Evolutionary conservation across 2,797 vertebrate genomes (phyloP).

Genomic region (Sebastes aleutianus): DNA sequence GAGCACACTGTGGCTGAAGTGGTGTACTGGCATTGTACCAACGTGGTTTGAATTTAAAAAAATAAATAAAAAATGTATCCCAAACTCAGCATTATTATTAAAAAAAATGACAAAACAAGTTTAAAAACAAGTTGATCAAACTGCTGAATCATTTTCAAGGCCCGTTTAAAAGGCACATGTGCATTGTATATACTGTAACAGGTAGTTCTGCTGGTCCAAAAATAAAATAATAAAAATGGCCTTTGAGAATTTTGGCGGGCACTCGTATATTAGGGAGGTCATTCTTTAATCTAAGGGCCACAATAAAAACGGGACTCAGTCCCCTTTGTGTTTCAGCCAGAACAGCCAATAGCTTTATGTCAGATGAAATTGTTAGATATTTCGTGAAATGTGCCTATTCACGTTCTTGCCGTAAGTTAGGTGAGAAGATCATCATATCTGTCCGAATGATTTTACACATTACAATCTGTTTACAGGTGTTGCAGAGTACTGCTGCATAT

Average conservation of each 20-base stretch:
- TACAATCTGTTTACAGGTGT: background rate
- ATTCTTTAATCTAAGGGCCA: background rate
- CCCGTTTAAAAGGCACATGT: too few species aligned
- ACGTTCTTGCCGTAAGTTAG: background rate
- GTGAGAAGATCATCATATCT: background rate
- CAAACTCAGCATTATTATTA: background rate
- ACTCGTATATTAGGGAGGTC: background rate
- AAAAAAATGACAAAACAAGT: too few species aligned
- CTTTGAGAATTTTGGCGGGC: background rate
- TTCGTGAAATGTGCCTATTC: too few species aligned
- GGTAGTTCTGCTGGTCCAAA: background rate
- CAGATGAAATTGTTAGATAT: too few species aligned
- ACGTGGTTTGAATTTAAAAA: background rate
- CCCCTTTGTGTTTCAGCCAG: too few species aligned
- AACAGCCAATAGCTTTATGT: too few species aligned
- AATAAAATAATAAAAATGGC: background rate
- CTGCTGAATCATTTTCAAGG: rapidly evolving
- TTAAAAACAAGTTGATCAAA: too few species aligned
- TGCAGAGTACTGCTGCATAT: background rate
- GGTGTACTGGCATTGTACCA: background rate
- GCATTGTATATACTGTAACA: too few species aligned
- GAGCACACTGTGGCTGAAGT: background rate
- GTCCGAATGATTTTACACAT: background rate
- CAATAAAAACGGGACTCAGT: background rate
- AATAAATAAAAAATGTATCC: rapidly evolving